phyloP scores from a whole-genome alignment of 2,113 vertebrate species.

The Catharus minimus region DNA sequence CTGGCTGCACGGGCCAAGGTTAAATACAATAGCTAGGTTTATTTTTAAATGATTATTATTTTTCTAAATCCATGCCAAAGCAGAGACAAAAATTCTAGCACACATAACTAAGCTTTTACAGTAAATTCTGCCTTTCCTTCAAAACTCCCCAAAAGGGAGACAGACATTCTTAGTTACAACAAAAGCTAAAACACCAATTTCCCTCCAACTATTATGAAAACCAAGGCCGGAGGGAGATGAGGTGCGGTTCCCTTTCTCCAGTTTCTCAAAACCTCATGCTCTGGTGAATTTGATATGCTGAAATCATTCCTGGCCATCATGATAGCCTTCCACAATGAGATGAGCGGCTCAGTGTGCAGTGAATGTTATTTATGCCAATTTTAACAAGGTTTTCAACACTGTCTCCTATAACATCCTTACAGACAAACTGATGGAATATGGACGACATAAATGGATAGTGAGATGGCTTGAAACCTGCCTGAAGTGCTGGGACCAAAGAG shows the following conservation, averaged over 20 bases:
- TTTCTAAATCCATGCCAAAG: conserved; percentile 46
- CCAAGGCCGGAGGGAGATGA: neutral
- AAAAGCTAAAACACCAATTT: conserved; percentile 41
- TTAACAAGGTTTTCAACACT: neutral
- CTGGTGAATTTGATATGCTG: conserved; percentile 35
- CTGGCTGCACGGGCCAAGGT: conserved; percentile 53
- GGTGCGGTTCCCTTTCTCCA: conserved; percentile 36
- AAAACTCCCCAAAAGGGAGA: conserved; percentile 42
- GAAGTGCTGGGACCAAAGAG: neutral
- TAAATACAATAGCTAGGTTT: conserved; percentile 72
- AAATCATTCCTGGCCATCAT: neutral
- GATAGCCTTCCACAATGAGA: neutral
- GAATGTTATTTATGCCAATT: neutral
- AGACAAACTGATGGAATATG: neutral
- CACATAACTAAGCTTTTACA: conserved; percentile 46
- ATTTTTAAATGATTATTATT: conserved; percentile 70
- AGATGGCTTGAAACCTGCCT: neutral
- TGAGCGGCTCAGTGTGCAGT: neutral
- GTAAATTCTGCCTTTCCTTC: conserved; percentile 45
- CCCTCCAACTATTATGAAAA: conserved; percentile 48
- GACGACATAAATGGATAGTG: neutral
- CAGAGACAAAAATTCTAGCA: conserved; percentile 40
- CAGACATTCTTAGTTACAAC: conserved; percentile 32
- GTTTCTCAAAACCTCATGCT: conserved; percentile 32
- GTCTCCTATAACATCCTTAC: neutral